Percentiles rank a stretch among this genome's conserved stretches.
Evolutionary conservation across 2,797 vertebrate species (phyloP).

Genomic region (Scyliorhinus canicula): DNA sequence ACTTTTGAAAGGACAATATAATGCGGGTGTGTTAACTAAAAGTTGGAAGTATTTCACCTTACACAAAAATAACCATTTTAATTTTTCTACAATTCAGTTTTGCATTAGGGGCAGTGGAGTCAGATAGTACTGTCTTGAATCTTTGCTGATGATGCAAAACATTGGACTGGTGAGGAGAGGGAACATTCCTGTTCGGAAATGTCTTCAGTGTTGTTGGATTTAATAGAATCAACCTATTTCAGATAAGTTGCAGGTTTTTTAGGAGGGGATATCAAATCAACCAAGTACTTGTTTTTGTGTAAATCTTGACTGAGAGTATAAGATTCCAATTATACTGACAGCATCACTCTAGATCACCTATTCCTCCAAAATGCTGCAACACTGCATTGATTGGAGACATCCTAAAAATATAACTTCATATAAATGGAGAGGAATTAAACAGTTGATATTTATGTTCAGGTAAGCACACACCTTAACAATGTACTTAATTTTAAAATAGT

Average conservation of each 20-base stretch:
- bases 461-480: not conserved
- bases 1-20: not conserved
- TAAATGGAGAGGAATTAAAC: not conserved
- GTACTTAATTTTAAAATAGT: not conserved
- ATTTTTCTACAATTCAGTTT: not conserved
- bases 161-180: not conserved
- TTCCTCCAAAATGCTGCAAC: not conserved
- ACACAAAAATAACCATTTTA: not conserved
- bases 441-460: not conserved
- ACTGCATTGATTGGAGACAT: not conserved
- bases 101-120: not conserved
- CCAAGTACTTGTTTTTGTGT: no score
- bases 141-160: not conserved
- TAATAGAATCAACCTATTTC: slow-evolving; percentile 17
- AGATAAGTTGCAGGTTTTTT: not conserved
- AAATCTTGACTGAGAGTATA: no score
- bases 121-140: not conserved
- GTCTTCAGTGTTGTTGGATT: slow-evolving; percentile 36
- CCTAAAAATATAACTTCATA: not conserved
- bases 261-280: no score
- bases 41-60: not conserved
- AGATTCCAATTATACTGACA: not conserved
- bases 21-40: not conserved
- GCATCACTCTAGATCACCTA: not conserved
- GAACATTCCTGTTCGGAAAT: slow-evolving; percentile 40